Base-by-base conservation (phyloP, 2,888 invertebrate genomes). In the Alviniconcha strummeri region DNA sequence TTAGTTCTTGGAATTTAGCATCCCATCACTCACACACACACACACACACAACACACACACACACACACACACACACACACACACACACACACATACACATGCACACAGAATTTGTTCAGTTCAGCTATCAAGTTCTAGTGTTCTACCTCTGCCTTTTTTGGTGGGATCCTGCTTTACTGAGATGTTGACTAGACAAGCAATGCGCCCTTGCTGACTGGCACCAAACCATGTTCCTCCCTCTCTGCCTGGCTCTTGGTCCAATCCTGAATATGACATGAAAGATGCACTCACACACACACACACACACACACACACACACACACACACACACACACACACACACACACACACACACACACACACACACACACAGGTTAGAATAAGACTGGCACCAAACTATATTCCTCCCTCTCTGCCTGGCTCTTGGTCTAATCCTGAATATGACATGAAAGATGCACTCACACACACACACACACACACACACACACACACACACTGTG, bases 141-240 rank as follows among this genome's bases (percentile, higher is more conserved):
- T 36, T 8, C 54, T 84, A 91, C 92, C 92, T 91, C 92, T 89
- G 55, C 92, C 91, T 85, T 88, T 88, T 57, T 89, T 91, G 75
- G 87, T 83, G 6, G 83, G 85, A 71, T 86, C 83, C 67, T 84
- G 85, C 4, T 56, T 71, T 54, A 83, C 88, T 0, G 96, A 95
- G 76, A 97, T 94, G 93, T 97, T 97, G 2, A 97, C 94, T 17
- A 97, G 93, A 0, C 96, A 95, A 5, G 95, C 96, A 54, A 96
- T 94, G 91, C 96, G 96, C 64, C 96, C 94, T 87, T 94, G 94
- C 74, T 93, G 94, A 55, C 94, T 94, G 69, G 97, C 91, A 0
- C 96, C 97, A 11, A 97, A 92, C 97, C 97, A 98, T 57, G 97
- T 96, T 0, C 97, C 97, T 80, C 96, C 96, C 93, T 96, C 96